Base-by-base conservation (phyloP, 2,797 vertebrate genomes). In the Taenioides sp. region DNA sequence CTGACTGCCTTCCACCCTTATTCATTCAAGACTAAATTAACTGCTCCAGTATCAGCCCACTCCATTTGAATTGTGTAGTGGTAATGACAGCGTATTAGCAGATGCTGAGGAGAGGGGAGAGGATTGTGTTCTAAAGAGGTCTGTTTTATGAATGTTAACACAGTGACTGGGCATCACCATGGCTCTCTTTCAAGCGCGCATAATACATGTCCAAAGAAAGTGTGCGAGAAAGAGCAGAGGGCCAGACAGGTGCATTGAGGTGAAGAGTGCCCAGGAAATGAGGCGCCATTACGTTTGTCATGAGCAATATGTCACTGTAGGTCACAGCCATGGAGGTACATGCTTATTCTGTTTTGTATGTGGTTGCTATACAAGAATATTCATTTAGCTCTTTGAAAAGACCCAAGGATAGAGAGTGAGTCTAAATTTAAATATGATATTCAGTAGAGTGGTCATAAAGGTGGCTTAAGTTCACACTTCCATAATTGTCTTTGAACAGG, bases 131-230 rank as follows among this genome's bases (percentile, higher is more conserved):
- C 84, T 81, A 85, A 86, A 86, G 71, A 85, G 75, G 27, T 58
- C 75, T 80, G 80, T 81, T 90, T 87, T 88, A 89, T 90, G 89
- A 87, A 87, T 84, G 80, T 80, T 82, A 80, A 87, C 84, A 87
- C 25, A 22, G 77, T 85, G 82, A 83, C 77, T 84, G 82, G 82
- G 75, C 83, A 86, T 77, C 84, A 77, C 78, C 82, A 88, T 86
- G 80, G 71, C 78, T 74, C 80, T 86, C 80, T 74, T 86, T 85
- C 84, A 88, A 87, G 84, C 86, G 80, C 89, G 52, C 74, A 85
- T 87, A 87, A 89, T 88, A 78, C 83, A 71, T 54, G 25, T 50
- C 58, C 20, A 22, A 22, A 80, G 66, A 83, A 80, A 73, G 75
- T 55, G 37, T 65, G 34, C 40, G 71, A 73, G 61, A 65, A 75